Evolutionary conservation across 2,113 vertebrate genomes (phyloP).

Genomic region (Pseudolaguvia tuberculata): DNA sequence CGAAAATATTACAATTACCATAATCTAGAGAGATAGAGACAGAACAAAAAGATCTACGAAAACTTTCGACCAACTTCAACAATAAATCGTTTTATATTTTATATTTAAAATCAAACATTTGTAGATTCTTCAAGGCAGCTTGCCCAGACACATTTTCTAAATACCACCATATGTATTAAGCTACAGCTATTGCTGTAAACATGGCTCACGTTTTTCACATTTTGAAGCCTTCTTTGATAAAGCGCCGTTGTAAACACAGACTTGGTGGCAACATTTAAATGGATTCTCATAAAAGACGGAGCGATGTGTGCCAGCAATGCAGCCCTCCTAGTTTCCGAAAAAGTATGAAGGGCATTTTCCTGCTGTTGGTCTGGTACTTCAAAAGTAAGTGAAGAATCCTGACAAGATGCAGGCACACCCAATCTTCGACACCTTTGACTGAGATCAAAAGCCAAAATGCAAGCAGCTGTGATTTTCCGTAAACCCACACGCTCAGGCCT

Average conservation of each 20-base stretch:
- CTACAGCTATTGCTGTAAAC: constrained; percentile 40
- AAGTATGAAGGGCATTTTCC: constrained; percentile 12
- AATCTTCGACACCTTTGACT: constrained; percentile 18
- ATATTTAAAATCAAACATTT: constrained; percentile 61
- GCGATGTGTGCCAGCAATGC: constrained; percentile 21
- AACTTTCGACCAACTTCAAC: too few relatives aligned
- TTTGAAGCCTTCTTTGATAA: constrained; percentile 60
- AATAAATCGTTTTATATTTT: constrained; percentile 39
- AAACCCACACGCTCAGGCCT: constrained; percentile 56
- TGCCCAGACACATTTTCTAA: constrained; percentile 54
- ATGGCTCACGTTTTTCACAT: constrained; percentile 49
- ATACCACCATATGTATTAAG: constrained; percentile 47
- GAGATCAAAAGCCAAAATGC: constrained; percentile 60
- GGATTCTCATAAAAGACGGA: constrained; percentile 31
- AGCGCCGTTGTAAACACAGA: constrained; percentile 46
- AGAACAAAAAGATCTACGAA: neutral
- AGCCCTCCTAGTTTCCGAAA: constrained; percentile 17
- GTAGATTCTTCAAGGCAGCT: constrained; percentile 48
- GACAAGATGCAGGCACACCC: constrained; percentile 28
- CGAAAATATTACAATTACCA: constrained; percentile 35
- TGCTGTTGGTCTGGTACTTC: constrained; percentile 20
- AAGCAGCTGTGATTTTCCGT: constrained; percentile 68
- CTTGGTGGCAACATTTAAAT: constrained; percentile 36
- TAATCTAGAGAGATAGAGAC: constrained; percentile 1
- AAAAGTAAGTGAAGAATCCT: constrained; percentile 8